Conservation (phyloP, 2,888 invertebrate genomes). For the Xestia sexstrigata region DNA sequence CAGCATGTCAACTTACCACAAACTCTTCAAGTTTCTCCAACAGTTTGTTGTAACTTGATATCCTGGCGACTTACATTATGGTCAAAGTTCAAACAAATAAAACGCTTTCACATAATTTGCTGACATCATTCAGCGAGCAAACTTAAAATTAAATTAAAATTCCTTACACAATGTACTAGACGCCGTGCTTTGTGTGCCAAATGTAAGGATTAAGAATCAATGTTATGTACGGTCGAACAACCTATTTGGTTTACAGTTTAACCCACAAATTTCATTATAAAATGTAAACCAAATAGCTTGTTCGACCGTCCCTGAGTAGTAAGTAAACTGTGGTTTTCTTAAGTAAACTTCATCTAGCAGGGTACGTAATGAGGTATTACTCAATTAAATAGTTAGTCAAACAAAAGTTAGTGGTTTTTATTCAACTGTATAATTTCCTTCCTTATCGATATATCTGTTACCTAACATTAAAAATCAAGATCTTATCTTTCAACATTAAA, state of each 20-base stretch:
- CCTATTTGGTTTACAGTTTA: too few species aligned
- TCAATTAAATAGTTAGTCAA: background rate
- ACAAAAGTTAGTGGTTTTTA: constrained; percentile 18
- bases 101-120: background rate
- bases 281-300: too few species aligned
- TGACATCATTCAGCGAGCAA: background rate
- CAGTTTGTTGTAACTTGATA: too few species aligned
- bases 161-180: background rate
- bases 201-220: background rate
- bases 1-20: too few species aligned
- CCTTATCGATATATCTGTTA: background rate
- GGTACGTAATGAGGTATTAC: background rate
- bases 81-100: too few species aligned
- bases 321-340: background rate
- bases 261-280: too few species aligned
- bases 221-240: too few species aligned
- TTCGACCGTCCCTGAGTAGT: background rate
- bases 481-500: background rate
- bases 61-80: background rate
- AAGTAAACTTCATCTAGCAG: background rate
- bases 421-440: constrained; percentile 17
- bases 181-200: background rate
- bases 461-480: background rate
- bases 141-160: background rate
- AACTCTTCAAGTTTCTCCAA: too few species aligned